Percentiles rank a stretch among this genome's conserved stretches.
phyloP scores from a whole-genome alignment of 2,797 vertebrate genomes.

The Falco cherrug region DNA sequence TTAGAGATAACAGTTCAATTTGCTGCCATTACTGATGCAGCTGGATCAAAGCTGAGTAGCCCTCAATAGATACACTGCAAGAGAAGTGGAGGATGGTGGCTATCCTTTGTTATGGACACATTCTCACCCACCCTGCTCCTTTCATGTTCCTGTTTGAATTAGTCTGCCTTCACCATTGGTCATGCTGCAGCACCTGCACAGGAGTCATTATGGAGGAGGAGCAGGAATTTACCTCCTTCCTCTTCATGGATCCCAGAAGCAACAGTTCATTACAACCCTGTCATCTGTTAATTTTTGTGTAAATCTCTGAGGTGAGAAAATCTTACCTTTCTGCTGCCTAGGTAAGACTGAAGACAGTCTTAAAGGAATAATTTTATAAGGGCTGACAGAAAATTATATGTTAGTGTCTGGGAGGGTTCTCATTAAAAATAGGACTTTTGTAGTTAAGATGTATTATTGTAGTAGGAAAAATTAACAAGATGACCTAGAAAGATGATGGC shows the following conservation, averaged over 20 bases:
- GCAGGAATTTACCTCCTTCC: not conserved
- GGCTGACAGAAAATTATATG: not conserved
- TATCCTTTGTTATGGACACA: accelerated
- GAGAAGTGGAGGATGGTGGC: not conserved
- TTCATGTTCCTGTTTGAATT: not conserved
- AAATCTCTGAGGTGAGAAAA: not conserved
- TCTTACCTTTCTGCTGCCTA: not conserved
- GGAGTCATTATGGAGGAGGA: not conserved
- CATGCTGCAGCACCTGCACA: not conserved
- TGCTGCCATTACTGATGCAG: not conserved
- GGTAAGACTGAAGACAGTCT: not conserved
- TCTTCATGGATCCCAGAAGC: not conserved
- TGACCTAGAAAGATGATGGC: not conserved
- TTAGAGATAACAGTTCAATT: not conserved
- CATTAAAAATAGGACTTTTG: not conserved
- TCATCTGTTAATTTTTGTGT: not conserved
- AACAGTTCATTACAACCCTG: not conserved
- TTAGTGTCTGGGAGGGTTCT: not conserved
- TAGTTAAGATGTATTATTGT: not conserved
- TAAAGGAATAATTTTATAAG: not conserved
- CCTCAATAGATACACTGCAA: not conserved
- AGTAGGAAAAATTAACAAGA: not conserved
- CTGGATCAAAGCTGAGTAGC: not conserved
- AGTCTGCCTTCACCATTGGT: not conserved
- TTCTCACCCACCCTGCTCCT: not conserved